Base-by-base conservation (phyloP, 2,113 vertebrate genomes). In the Crotophaga sulcirostris region DNA sequence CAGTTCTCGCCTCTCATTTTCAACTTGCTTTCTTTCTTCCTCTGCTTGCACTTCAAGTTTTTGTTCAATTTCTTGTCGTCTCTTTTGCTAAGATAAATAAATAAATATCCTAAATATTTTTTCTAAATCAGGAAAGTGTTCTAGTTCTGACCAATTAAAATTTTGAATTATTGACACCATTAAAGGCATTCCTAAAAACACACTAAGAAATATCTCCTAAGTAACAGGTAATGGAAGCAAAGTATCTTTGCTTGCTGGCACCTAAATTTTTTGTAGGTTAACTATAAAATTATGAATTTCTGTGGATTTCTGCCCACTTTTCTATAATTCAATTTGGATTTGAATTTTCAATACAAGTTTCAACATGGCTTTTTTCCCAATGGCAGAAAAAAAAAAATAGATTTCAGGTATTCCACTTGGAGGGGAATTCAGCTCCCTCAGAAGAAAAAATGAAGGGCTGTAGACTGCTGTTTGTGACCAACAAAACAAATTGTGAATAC, bases 21-120 rank as follows among this genome's bases (percentile, higher is more conserved):
- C 99, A 96, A 99, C 99, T 95, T 99, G 99, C 89, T 99, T 99
- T 91, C 98, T 99, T 91, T 99, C 99, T 91, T 99, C 98, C 92
- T 99, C 99, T 83, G 99, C 99, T 96, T 99, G 99, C 72, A 99
- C 99, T 98, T 99, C 99, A 68, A 99, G 98, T 97, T 99, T 99
- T 91, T 99, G 99, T 90, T 99, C 99, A 94, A 99, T 99, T 98
- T 99, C 99, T 94, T 98, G 97, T 62, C 99, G 98, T 51, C 99
- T 98, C 96, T 99, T 99, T 99, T 99, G 98, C 99, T 99, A 93
- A 93, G 54, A 70, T 94, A 84, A 90, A 55, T 6, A 34, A 78
- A 94, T 12, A 66, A 40, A 2, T 13, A 18, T 18, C 20, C 94
- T 68, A 72, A n/a, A 11, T 73, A 33, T 44, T 73, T 79, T 54